Conservation (phyloP, 2,113 vertebrate genomes). For the Triplophysa siluroides region DNA sequence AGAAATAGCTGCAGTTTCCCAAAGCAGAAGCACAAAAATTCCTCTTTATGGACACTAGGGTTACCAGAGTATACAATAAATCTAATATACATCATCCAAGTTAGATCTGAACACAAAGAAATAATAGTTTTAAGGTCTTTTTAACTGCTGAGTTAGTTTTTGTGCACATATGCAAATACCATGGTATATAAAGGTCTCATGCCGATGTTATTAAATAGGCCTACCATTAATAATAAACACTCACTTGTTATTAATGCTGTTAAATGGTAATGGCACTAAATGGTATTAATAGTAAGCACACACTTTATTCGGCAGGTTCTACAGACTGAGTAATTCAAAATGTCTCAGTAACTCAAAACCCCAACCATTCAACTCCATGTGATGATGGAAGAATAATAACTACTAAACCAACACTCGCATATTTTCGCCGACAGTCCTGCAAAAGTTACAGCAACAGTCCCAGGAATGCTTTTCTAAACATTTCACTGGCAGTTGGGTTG, state of each 20-base stretch:
- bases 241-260: no score
- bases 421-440: background rate
- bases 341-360: background rate
- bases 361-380: background rate
- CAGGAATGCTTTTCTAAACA: background rate
- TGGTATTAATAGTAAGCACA: background rate
- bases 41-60: background rate
- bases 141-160: background rate
- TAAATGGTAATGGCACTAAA: no score
- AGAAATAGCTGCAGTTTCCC: background rate
- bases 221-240: no score
- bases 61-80: conserved; percentile 13
- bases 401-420: background rate
- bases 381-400: background rate
- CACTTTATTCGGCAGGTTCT: background rate
- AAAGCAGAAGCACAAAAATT: conserved; percentile 22
- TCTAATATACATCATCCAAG: background rate
- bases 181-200: no score
- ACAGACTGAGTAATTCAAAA: background rate
- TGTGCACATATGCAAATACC: background rate
- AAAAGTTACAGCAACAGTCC: background rate
- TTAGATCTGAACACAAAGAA: background rate
- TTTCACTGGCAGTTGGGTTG: conserved; percentile 8
- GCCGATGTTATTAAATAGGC: no score
- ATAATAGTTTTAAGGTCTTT: background rate